A percentile compares a stretch with the other conserved stretches of the same genome.
phyloP scores from a whole-genome alignment of 2,113 vertebrate genomes.

The Arizona elegans region DNA sequence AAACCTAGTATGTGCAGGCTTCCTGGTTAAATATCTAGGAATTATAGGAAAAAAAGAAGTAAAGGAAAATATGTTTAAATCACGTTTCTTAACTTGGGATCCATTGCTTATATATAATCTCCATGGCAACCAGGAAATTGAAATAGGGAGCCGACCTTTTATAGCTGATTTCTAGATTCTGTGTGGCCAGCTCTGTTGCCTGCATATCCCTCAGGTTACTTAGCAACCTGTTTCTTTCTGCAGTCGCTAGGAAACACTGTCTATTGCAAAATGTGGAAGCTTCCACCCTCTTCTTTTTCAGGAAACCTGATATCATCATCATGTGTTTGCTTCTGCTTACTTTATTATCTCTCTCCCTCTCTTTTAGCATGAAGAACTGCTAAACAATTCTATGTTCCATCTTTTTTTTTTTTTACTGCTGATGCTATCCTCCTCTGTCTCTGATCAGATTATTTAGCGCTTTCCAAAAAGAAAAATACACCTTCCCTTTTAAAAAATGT shows the following conservation, averaged over 20 bases:
- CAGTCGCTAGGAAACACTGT: slow-evolving; percentile 31
- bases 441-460: neutral
- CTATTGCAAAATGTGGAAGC: neutral
- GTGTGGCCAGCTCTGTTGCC: neutral
- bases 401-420: neutral
- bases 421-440: neutral
- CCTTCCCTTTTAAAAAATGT: neutral
- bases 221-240: slow-evolving; percentile 27
- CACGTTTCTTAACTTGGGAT: neutral
- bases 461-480: neutral
- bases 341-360: neutral
- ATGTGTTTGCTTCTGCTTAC: slow-evolving; percentile 16
- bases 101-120: slow-evolving; percentile 25
- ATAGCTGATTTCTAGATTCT: slow-evolving; percentile 14
- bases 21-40: neutral
- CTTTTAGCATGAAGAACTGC: neutral
- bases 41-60: neutral
- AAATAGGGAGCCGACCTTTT: slow-evolving; percentile 13
- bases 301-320: slow-evolving; percentile 7
- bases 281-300: neutral
- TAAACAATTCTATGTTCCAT: neutral
- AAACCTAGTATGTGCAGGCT: no score
- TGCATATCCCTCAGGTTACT: slow-evolving; percentile 26
- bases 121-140: slow-evolving; percentile 17
- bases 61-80: neutral